These are phyloP conservation scores for Himalopsyche phryganea DNA, from an alignment of 1,140 invertebrate genomes.

Conservation along the genomic window DNA sequence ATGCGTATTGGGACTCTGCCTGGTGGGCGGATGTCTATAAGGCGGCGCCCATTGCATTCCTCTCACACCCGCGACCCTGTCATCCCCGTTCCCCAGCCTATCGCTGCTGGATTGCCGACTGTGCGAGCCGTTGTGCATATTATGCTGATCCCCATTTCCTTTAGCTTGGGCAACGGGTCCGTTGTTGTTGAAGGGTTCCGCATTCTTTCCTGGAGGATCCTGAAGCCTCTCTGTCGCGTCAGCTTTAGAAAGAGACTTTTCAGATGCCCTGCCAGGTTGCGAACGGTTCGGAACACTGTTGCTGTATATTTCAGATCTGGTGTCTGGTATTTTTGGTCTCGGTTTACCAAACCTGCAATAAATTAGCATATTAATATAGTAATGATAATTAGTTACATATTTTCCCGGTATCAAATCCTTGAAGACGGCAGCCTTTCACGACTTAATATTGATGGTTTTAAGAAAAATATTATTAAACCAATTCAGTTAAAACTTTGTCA, in stretches of 20 bases:
- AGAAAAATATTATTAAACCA: too few relatives aligned
- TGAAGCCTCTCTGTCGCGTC: constrained; percentile 38
- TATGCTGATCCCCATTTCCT: constrained; percentile 35
- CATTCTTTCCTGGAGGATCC: constrained; percentile 33
- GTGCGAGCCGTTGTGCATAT: constrained; percentile 41
- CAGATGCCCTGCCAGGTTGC: constrained; percentile 47
- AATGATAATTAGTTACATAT: too few relatives aligned
- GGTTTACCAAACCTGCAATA: constrained; percentile 69
- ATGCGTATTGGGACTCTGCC: constrained; percentile 23
- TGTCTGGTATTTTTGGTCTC: constrained; percentile 48
- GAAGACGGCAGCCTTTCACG: too few relatives aligned
- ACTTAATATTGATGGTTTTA: too few relatives aligned
- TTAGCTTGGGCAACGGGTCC: constrained; percentile 34
- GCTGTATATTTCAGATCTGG: constrained; percentile 42
- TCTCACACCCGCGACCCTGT: constrained; percentile 23
- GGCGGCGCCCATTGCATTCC: constrained; percentile 36
- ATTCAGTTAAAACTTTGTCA: too few relatives aligned
- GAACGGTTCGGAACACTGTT: constrained; percentile 44
- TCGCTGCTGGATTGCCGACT: constrained; percentile 42
- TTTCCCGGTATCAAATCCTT: too few relatives aligned
- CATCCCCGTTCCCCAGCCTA: constrained; percentile 21
- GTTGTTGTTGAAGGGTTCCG: constrained; percentile 33
- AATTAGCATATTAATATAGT: constrained; percentile 30
- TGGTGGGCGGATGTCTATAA: constrained; percentile 32
- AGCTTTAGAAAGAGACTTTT: constrained; percentile 45